Base-by-base conservation (phyloP, 2,113 vertebrate genomes). In the Heterochromis multidens region DNA sequence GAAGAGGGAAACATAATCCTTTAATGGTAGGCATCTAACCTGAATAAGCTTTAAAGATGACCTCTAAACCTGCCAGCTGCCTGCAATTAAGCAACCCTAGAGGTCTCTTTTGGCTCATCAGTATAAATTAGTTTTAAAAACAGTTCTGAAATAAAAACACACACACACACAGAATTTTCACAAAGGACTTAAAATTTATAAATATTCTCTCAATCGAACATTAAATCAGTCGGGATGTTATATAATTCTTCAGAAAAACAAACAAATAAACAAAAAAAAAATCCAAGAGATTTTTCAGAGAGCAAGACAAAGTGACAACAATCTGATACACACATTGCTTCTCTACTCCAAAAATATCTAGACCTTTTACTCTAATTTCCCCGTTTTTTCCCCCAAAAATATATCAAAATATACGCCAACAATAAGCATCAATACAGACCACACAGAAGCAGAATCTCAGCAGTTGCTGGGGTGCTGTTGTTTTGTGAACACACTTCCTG, bases 111-210 rank as follows among this genome's bases (percentile, higher is more conserved):
- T 12, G n/a, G 29, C 54, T 57, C 9, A 23, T 57, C n/a, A 57
- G 1, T 11, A 23, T n/a, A 56, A 19, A 19, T 21, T 21, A 35
- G 0, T 33, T n/a, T 25, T 37, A 21, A 49, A 54, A 37, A 40
- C 2, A 25, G 35, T 14, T 7, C 8, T 35, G 37, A 31, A 90
- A 93, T 19, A 85, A 92, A 91, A 79, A 87, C n/a, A 2, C 58
- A 81, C 60, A 88, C 70, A 84, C 77, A 93, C 60, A 81, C 81
- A 65, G 25, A 40, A 6, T 62, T 88, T 93, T 93, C 94, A 95
- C 95, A 96, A 96, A 96, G 91, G 86, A 93, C 92, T 93, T 95
- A 74, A 92, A 93, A 89, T 93, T 95, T 95, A 96, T 96, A 96
- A 96, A 96, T 95, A 96, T 90, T 95, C 87, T 95, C 93, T 94